Evolutionary conservation across 2,797 vertebrate genomes (phyloP), one percentile per base, ranked within the genome.

Genomic region (Phyllotis vaccarum): DNA sequence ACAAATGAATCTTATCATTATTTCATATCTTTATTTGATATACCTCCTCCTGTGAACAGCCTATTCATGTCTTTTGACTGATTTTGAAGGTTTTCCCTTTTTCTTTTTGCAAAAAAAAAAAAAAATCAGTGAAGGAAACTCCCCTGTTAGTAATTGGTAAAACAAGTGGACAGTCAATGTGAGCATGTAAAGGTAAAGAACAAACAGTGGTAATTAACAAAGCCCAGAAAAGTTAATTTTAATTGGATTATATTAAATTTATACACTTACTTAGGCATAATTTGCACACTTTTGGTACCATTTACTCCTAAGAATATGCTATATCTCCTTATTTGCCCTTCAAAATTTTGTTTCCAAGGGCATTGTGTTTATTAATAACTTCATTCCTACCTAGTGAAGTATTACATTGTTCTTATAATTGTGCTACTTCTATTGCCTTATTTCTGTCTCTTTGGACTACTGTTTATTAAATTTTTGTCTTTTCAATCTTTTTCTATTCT

Each of bases 101-200:
- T 64, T 82, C 29, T 54, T 74, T 62, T 43, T 74, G 14, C n/a
- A n/a, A n/a, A 54, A 17, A 11, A 72, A 40, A 70, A 68, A 93
- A 88, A 89, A 88, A 24, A 66, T 17, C 37, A 46, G 27, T 89
- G 49, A 81, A 94, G 31, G 19, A 75, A 85, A 85, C 60, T 83
- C 43, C 27, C 62, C 37, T 87, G 68, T 70, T 68, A 58, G 62
- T 58, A 58, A 82, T n/a, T 90, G 75, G 7, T 40, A 24, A 68
- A 86, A n/a, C 40, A 91, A 31, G 5, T 37, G 74, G 43, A 52
- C 21, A 78, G 9, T 58, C 76, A 19, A 29, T 19, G 64, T 49
- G 56, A 60, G 12, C 82, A 92, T 56, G 31, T 37, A 78, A 86
- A 78, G 43, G 66, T 85, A 83, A 37, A 75, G 46, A 60, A 22